Evolutionary conservation across 1,140 invertebrate genomes (phyloP).

Genomic region (Carcinoscorpius rotundicauda): DNA sequence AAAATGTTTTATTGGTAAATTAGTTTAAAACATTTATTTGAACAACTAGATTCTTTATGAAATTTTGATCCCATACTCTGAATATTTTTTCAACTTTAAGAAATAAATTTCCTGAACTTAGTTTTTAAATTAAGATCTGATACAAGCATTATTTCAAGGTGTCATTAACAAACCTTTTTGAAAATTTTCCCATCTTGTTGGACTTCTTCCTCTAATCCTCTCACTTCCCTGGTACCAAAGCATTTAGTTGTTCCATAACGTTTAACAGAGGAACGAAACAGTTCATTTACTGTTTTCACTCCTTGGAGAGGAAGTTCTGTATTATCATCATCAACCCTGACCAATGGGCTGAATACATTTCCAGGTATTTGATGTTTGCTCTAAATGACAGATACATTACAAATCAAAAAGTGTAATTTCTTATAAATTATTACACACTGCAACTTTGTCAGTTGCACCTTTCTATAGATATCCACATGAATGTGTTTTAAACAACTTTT

Average conservation of each 20-base stretch:
- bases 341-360: too few relatives aligned
- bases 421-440: too few relatives aligned
- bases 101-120: conserved; percentile 8
- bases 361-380: too few relatives aligned
- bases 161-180: conserved; percentile 55
- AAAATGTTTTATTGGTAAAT: too few relatives aligned
- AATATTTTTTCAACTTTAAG: conserved; percentile 9
- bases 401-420: too few relatives aligned
- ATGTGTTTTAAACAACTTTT: too few relatives aligned
- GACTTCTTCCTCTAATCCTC: conserved; percentile 83
- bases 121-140: neutral
- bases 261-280: conserved; percentile 61
- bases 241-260: conserved; percentile 59
- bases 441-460: too few relatives aligned
- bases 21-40: too few relatives aligned
- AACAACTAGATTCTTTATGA: conserved; percentile 8
- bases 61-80: neutral
- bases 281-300: conserved; percentile 59
- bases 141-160: conserved; percentile 1
- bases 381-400: too few relatives aligned
- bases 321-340: too few relatives aligned
- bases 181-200: conserved; percentile 90
- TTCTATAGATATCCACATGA: too few relatives aligned
- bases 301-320: neutral
- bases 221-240: conserved; percentile 78